Evolutionary conservation across 1,140 invertebrate species (phyloP).

Genomic region (Ostrea edulis): DNA sequence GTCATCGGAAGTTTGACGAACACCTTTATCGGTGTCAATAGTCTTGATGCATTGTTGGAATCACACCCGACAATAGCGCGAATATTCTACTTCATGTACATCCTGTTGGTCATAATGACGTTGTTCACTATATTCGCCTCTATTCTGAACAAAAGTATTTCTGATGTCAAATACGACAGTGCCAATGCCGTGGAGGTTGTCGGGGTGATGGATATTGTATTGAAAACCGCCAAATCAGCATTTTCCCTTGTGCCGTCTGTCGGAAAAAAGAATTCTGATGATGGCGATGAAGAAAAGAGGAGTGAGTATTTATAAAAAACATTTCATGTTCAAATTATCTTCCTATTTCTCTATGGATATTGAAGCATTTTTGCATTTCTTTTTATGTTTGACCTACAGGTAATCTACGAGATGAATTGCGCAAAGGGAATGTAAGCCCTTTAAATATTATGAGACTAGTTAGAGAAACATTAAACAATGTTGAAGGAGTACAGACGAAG

Average conservation of each 20-base stretch:
- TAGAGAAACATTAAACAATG: slow-evolving; percentile 9
- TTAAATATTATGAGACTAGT: slow-evolving; percentile 19
- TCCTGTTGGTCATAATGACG: slow-evolving; percentile 89
- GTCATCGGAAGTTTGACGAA: slow-evolving; percentile 63
- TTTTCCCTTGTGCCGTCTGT: not conserved
- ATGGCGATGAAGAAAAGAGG: not conserved
- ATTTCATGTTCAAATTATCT: not conserved
- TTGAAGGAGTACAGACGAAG: slow-evolving; percentile 8
- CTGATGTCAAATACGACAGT: slow-evolving; percentile 48
- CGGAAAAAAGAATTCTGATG: not conserved
- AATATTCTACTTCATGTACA: slow-evolving; percentile 87
- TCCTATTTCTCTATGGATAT: not conserved
- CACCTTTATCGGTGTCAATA: slow-evolving; percentile 87
- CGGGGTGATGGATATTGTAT: slow-evolving; percentile 59
- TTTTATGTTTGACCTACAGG: not conserved
- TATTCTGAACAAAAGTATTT: slow-evolving; percentile 87
- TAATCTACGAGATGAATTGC: not conserved
- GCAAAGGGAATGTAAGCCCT: slow-evolving; percentile 19
- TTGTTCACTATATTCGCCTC: slow-evolving; percentile 90
- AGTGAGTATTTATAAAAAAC: not conserved
- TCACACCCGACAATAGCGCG: slow-evolving; percentile 86
- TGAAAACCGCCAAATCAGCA: slow-evolving; percentile 41
- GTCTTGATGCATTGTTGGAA: slow-evolving; percentile 85
- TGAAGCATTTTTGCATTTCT: not conserved
- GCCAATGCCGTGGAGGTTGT: slow-evolving; percentile 52